Evolutionary conservation across 2,888 invertebrate genomes (phyloP).

Genomic region (Callimorpha dominula): DNA sequence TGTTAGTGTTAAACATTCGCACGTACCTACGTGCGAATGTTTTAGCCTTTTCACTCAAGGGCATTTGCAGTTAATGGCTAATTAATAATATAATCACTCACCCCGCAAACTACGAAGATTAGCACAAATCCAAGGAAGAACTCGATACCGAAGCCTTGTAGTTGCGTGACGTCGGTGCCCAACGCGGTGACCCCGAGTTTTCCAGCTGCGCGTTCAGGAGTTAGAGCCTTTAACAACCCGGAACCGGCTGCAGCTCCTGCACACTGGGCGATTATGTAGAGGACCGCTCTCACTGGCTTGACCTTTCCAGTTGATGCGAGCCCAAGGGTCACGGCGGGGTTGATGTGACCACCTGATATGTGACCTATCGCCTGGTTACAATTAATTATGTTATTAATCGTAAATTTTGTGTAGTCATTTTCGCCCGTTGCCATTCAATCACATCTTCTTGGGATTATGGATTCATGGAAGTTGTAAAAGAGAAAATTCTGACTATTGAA

Average conservation of each 20-base stretch:
- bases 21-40: not conserved
- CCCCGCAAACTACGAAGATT: constrained; percentile 95
- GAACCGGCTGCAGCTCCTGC: constrained; percentile 94
- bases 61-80: not conserved
- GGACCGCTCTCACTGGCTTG: constrained; percentile 90
- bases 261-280: constrained; percentile 94
- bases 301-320: constrained; percentile 93
- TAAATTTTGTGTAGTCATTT: not conserved
- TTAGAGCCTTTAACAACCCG: constrained; percentile 90
- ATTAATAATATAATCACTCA: constrained; percentile 67
- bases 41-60: not conserved
- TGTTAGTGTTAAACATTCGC: not conserved
- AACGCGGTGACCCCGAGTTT: constrained; percentile 91
- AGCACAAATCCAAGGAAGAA: constrained; percentile 96
- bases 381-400: not conserved
- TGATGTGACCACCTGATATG: constrained; percentile 96
- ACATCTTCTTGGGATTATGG: not conserved
- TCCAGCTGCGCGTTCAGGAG: constrained; percentile 88
- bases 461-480: too few species aligned
- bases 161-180: constrained; percentile 86
- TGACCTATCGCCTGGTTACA: constrained; percentile 91
- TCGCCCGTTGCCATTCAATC: not conserved
- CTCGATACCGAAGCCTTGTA: constrained; percentile 96
- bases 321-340: constrained; percentile 96
- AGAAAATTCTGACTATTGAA: too few species aligned